Conservation (phyloP, 2,113 vertebrate genomes). For the Corvus hawaiiensis region DNA sequence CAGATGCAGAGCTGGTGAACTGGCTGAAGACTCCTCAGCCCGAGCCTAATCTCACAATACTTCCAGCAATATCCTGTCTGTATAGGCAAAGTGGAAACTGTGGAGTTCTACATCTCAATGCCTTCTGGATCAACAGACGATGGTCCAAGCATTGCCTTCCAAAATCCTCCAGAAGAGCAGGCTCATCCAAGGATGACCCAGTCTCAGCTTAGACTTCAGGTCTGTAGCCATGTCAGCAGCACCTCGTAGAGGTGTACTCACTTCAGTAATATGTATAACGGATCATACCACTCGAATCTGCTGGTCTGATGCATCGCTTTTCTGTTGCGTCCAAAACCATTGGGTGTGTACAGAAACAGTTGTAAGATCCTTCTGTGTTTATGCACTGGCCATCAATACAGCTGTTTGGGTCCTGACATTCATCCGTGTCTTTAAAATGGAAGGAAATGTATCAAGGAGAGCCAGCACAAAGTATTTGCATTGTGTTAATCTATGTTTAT, state of each 20-base stretch:
- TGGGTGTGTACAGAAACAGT: slow-evolving; percentile 89
- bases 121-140: not conserved
- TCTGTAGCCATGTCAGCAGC: slow-evolving; percentile 1
- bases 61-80: not conserved
- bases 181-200: not conserved
- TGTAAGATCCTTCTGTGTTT: slow-evolving; percentile 90
- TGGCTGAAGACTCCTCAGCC: not conserved
- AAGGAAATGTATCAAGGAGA: slow-evolving; percentile 47
- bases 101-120: not conserved
- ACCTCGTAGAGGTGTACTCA: not conserved
- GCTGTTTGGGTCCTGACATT: slow-evolving; percentile 87
- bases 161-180: slow-evolving; percentile 2
- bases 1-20: not conserved
- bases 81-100: not conserved
- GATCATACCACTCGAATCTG: slow-evolving; percentile 78
- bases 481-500: slow-evolving; percentile 4
- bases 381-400: slow-evolving; percentile 87
- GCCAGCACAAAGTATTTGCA: slow-evolving; percentile 14
- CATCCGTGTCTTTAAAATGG: slow-evolving; percentile 83
- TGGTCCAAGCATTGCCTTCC: not conserved
- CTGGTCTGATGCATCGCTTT: slow-evolving; percentile 76
- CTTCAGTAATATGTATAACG: slow-evolving; percentile 29
- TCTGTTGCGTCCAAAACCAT: slow-evolving; percentile 79
- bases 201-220: not conserved
- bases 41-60: not conserved